These are phyloP conservation scores for Falco biarmicus DNA, from an alignment of 2,797 vertebrate species.

Conservation along the genomic window DNA sequence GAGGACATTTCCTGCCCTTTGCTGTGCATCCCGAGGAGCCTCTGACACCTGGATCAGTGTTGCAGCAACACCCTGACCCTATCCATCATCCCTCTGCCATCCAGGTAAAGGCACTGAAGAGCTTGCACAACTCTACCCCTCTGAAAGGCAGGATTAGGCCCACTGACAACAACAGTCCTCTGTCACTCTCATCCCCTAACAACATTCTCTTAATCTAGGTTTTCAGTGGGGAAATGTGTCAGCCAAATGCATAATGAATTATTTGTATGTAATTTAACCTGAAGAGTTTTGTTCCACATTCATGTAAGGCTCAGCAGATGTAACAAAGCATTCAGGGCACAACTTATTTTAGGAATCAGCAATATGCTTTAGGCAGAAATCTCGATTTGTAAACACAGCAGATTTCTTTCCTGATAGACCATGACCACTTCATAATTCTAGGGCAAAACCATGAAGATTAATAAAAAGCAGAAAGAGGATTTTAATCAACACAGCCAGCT, in stretches of 20 bases:
- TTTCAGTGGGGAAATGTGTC: neutral
- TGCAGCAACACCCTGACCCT: neutral
- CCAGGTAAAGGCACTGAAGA: neutral
- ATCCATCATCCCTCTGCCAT: neutral
- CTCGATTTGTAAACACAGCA: constrained; percentile 9
- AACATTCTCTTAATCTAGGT: neutral
- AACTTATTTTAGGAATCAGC: neutral
- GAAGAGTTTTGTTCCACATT: neutral
- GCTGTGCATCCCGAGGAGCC: neutral
- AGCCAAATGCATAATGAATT: neutral
- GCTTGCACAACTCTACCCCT: neutral
- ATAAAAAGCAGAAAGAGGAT: constrained; percentile 53
- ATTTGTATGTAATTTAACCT: neutral
- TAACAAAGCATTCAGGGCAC: neutral
- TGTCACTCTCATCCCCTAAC: neutral
- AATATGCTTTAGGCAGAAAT: constrained; percentile 24
- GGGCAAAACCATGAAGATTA: constrained; percentile 53
- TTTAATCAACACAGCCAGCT: constrained; percentile 66
- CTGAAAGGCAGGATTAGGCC: neutral
- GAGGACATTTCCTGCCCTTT: neutral
- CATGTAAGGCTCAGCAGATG: neutral
- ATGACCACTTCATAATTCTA: constrained; percentile 42
- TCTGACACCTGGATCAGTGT: neutral
- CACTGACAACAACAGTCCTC: neutral
- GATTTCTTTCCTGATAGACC: constrained; percentile 39